phyloP scores from a whole-genome alignment of 2,888 invertebrate species.

The Chalcosyrphus nemorum region DNA sequence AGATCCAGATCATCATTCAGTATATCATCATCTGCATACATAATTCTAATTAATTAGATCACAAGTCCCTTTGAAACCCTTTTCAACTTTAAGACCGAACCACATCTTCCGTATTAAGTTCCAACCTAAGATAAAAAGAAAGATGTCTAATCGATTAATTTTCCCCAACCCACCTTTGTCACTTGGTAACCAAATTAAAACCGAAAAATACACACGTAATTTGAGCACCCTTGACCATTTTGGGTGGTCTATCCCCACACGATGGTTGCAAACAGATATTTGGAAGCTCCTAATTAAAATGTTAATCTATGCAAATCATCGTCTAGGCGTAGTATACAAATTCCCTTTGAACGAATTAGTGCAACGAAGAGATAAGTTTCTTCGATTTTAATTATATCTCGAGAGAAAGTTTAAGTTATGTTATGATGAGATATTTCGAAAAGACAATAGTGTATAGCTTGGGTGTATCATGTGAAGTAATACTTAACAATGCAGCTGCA shows the following conservation, averaged over 20 bases:
- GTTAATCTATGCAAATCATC: constrained; percentile 30
- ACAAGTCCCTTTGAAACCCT: neutral
- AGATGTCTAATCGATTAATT: constrained; percentile 17
- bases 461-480: constrained; percentile 1
- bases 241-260: constrained; percentile 9
- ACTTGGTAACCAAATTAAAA: constrained; percentile 13
- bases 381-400: constrained; percentile 15
- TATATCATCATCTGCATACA: constrained; percentile 7
- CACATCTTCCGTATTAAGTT: neutral
- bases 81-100: neutral
- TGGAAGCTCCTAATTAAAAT: constrained; percentile 8
- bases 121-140: neutral
- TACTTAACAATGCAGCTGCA: neutral
- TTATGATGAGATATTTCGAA: neutral
- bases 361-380: constrained; percentile 6
- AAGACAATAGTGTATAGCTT: neutral
- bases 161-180: neutral
- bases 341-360: constrained; percentile 1
- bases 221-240: neutral
- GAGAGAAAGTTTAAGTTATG: constrained; percentile 26
- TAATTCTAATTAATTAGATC: constrained; percentile 24
- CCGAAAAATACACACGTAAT: neutral
- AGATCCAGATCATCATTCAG: neutral
- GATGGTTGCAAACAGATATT: neutral
- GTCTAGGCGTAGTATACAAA: neutral